Evolutionary conservation across 1,140 invertebrate species (phyloP).

Genomic region (Drosophila littoralis): DNA sequence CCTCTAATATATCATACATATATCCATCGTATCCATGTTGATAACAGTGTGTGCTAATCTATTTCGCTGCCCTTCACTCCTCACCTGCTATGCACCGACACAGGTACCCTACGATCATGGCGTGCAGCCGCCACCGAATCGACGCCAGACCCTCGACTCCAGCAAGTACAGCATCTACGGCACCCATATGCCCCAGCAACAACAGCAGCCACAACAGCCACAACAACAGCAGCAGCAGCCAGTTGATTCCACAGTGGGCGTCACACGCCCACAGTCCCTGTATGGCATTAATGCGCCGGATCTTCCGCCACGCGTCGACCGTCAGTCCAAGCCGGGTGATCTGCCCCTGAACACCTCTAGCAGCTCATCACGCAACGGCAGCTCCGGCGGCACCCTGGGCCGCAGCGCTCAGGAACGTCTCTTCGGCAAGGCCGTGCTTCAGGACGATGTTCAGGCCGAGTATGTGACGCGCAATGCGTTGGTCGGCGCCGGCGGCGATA

Average conservation of each 20-base stretch:
- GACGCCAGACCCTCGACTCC: constrained; percentile 77
- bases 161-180: constrained; percentile 78
- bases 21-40: constrained; percentile 2
- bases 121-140: constrained; percentile 64
- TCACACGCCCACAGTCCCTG: constrained; percentile 71
- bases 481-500: constrained; percentile 57
- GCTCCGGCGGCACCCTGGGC: constrained; percentile 84
- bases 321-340: constrained; percentile 89
- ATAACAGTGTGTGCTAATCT: constrained; percentile 62
- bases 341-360: constrained; percentile 71
- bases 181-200: constrained; percentile 51
- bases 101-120: constrained; percentile 82
- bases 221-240: constrained; percentile 17
- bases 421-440: constrained; percentile 76
- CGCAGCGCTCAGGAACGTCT: constrained; percentile 86
- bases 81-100: constrained; percentile 47
- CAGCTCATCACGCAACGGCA: constrained; percentile 73
- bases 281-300: constrained; percentile 87
- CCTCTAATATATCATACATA: constrained; percentile 19
- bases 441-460: constrained; percentile 82
- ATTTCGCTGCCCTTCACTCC: constrained; percentile 57
- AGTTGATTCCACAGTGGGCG: constrained; percentile 46
- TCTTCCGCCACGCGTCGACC: constrained; percentile 92
- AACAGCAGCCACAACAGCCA: constrained; percentile 37
- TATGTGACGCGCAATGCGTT: constrained; percentile 75